Evolutionary conservation across 2,797 vertebrate species (phyloP).

Genomic region (Xenopus petersii): DNA sequence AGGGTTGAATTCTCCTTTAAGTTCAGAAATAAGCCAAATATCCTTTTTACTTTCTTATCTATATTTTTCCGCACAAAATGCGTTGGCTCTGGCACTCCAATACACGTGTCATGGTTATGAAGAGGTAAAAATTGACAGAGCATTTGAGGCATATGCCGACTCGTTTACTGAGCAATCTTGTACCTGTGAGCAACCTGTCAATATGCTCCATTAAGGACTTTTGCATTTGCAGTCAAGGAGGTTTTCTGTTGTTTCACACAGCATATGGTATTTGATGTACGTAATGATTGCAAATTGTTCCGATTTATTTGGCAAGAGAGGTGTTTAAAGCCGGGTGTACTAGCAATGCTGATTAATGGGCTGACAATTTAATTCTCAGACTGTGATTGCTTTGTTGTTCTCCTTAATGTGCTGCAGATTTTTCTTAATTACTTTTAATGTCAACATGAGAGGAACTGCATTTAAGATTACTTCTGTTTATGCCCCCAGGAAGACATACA

Average conservation of each 20-base stretch:
- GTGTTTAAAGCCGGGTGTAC: background rate
- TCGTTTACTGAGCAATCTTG: too few species aligned
- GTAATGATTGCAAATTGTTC: conserved; percentile 18
- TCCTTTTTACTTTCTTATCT: too few species aligned
- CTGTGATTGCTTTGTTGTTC: conserved; percentile 23
- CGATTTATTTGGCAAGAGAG: conserved; percentile 12
- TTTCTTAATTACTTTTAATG: conserved; percentile 33
- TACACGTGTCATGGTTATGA: too few species aligned
- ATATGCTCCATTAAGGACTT: background rate
- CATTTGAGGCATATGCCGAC: too few species aligned
- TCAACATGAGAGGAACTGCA: conserved; percentile 13
- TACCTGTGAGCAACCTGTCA: too few species aligned
- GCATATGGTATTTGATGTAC: conserved; percentile 18
- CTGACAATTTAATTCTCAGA: conserved; percentile 28
- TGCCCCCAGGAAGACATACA: conserved; percentile 7
- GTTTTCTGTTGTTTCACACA: conserved; percentile 1
- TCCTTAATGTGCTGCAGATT: conserved; percentile 30
- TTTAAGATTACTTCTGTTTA: conserved; percentile 14
- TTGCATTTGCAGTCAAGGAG: background rate
- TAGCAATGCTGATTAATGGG: conserved; percentile 18
- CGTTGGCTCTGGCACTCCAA: too few species aligned
- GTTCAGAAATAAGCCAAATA: too few species aligned
- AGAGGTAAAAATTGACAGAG: too few species aligned
- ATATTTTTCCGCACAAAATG: too few species aligned
- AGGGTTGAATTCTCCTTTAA: too few species aligned